A percentile compares a stretch with the other conserved stretches of the same genome.
Conservation (phyloP, 2,113 vertebrate species). For the Caracal caracal region DNA sequence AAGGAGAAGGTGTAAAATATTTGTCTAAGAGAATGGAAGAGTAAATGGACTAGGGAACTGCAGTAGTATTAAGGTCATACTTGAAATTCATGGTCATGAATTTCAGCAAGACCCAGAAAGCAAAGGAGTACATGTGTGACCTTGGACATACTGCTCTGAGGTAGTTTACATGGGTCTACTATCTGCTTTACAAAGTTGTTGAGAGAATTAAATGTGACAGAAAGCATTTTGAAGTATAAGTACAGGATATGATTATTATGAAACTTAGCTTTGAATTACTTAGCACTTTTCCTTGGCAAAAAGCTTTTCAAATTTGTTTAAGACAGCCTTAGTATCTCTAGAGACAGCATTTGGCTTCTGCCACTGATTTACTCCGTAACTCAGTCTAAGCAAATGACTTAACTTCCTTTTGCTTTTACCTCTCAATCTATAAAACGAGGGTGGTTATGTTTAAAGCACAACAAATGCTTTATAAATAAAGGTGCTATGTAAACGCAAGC, state of each 20-base stretch:
- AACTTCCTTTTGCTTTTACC: conserved; percentile 40
- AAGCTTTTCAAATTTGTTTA: conserved; percentile 58
- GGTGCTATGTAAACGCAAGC: not conserved
- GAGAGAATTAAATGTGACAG: not conserved
- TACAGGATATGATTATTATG: not conserved
- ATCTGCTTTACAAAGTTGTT: not conserved
- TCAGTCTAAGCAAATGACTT: conserved; percentile 28
- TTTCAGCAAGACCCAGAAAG: not conserved
- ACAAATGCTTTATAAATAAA: conserved; percentile 30
- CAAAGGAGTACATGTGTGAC: not conserved
- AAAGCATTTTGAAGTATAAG: conserved; percentile 32
- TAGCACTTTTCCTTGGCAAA: conserved; percentile 58
- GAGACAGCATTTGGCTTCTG: conserved; percentile 38
- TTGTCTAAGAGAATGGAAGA: not conserved
- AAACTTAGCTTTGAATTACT: conserved; percentile 66
- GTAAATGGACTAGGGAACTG: not conserved
- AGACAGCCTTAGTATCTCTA: conserved; percentile 24
- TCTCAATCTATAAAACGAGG: conserved; percentile 30
- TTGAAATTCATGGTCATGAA: not conserved
- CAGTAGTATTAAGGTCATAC: not conserved
- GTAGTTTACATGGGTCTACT: not conserved
- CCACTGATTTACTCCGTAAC: conserved; percentile 40
- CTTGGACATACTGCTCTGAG: not conserved
- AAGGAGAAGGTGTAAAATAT: not conserved
- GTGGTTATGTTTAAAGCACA: conserved; percentile 27